Evolutionary conservation across 2,888 invertebrate species (phyloP).

Genomic region (Hedya salicella): DNA sequence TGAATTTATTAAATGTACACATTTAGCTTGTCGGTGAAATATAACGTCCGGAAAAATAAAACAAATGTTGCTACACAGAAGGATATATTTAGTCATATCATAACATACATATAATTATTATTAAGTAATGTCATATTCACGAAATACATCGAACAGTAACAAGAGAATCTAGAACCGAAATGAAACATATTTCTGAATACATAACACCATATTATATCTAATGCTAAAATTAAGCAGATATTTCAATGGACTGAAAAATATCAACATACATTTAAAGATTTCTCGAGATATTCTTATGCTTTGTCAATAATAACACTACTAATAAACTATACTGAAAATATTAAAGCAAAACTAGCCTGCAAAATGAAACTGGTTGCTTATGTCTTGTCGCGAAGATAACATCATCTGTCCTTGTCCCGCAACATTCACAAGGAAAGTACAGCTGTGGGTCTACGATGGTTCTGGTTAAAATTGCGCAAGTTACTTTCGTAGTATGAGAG

Average conservation of each 20-base stretch:
- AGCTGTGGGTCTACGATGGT: not conserved
- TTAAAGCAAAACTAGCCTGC: not conserved
- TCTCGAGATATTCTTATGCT: slow-evolving; percentile 14
- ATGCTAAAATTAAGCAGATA: slow-evolving; percentile 23
- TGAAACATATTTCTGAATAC: slow-evolving; percentile 24
- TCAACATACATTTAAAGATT: slow-evolving; percentile 20
- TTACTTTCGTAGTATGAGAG: too few species aligned
- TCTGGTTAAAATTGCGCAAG: too few species aligned
- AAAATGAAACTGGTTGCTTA: slow-evolving; percentile 9
- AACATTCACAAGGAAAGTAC: slow-evolving; percentile 2
- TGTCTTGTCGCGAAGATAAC: slow-evolving; percentile 1
- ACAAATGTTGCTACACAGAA: slow-evolving; percentile 70
- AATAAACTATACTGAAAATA: slow-evolving; percentile 20
- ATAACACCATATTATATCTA: slow-evolving; percentile 24
- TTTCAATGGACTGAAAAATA: slow-evolving; percentile 13
- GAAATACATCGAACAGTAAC: slow-evolving; percentile 54
- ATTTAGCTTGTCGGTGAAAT: too few species aligned
- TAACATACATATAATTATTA: slow-evolving; percentile 64
- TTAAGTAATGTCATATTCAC: slow-evolving; percentile 61
- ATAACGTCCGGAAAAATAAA: too few species aligned
- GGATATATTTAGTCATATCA: slow-evolving; percentile 73
- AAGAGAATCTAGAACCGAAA: slow-evolving; percentile 25
- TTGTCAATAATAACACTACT: slow-evolving; percentile 24
- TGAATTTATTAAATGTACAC: too few species aligned
- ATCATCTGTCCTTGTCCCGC: not conserved